A percentile compares a stretch with the other conserved stretches of the same genome.
These are phyloP conservation scores for Mylabris phalerata DNA, from an alignment of 1,140 invertebrate genomes.

Conservation along the genomic window DNA sequence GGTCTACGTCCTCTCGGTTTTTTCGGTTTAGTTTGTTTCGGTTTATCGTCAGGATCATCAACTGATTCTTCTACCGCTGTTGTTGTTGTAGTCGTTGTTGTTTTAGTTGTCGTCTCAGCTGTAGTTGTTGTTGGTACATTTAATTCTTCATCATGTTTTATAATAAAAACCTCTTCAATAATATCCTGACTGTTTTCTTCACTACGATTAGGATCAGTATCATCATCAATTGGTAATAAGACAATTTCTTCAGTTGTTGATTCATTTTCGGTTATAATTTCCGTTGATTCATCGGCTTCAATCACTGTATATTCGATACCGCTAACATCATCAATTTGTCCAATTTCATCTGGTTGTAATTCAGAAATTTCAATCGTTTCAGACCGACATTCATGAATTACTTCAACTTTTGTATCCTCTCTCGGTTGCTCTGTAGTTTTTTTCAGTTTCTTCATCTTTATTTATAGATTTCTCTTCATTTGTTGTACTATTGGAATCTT, in stretches of 20 bases:
- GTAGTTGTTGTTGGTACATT: neutral
- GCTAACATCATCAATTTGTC: neutral
- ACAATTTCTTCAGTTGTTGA: slow-evolving; percentile 3
- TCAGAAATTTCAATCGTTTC: neutral
- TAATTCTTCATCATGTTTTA: slow-evolving; percentile 4
- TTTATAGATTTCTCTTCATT: neutral
- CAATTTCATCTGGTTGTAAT: neutral
- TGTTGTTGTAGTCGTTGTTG: too few species aligned
- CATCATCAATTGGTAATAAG: slow-evolving; percentile 5
- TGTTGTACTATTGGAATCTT: neutral
- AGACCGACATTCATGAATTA: neutral
- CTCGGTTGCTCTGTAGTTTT: neutral
- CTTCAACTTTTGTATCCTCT: neutral
- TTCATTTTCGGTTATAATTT: neutral
- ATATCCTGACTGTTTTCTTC: slow-evolving; percentile 2
- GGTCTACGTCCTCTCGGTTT: slow-evolving; percentile 21
- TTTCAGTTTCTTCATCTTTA: neutral
- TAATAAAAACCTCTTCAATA: neutral
- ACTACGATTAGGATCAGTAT: neutral
- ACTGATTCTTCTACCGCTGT: neutral
- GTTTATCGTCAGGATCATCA: slow-evolving; percentile 2
- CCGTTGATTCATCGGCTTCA: slow-evolving; percentile 11
- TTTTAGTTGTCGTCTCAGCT: neutral
- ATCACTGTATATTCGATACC: slow-evolving; percentile 9
- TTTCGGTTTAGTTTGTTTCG: neutral